Evolutionary conservation across 2,113 vertebrate genomes (phyloP), one percentile per base, ranked within the genome.

Genomic region (Vireo altiloquus): DNA sequence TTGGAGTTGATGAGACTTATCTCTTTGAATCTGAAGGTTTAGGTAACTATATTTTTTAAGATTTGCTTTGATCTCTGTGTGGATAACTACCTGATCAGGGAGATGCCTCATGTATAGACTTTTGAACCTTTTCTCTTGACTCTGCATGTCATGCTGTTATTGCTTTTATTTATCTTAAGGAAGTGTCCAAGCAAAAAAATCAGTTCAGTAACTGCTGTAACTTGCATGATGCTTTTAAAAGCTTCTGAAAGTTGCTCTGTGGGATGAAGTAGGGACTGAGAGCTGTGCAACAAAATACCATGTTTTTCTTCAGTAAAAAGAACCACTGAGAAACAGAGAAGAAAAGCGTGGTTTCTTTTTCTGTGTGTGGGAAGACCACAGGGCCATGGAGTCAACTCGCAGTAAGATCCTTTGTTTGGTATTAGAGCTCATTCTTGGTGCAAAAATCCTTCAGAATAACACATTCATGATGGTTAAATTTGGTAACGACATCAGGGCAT

Each of bases 11-110:
- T 64, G 99, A 99, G 82, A 99, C 99, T 9, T 99, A 99, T 70
- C 98, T 99, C 94, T 99, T 99, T 96, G 99, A 99, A 96, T 99
- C 99, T 0, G 99, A 99, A 96, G 99, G 99, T 61, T 98, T 99
- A 91, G 99, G 99, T 99, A 97, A 95, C 81, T 96, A 11, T 44
- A 33, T 87, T 82, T 92, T 81, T 81, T 74, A 71, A 85, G 64
- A 81, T 50, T 93, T 94, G 8, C 49, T 92, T 93, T 84, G 30
- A 56, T 92, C 53, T 84, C 8, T 82, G 23, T 78, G 56, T 84
- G 40, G 24, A 16, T 91, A 92, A 56, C 72, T 89, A 25, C 24
- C 6, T 56, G 17, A 10, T 39, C 25, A 35, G n/a, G 77, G 49
- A 82, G 7, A 13, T 25, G 31, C 71, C 10, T 79, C 54, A 4